Evolutionary conservation across 2,113 vertebrate species (phyloP).

Genomic region (Scomber japonicus): DNA sequence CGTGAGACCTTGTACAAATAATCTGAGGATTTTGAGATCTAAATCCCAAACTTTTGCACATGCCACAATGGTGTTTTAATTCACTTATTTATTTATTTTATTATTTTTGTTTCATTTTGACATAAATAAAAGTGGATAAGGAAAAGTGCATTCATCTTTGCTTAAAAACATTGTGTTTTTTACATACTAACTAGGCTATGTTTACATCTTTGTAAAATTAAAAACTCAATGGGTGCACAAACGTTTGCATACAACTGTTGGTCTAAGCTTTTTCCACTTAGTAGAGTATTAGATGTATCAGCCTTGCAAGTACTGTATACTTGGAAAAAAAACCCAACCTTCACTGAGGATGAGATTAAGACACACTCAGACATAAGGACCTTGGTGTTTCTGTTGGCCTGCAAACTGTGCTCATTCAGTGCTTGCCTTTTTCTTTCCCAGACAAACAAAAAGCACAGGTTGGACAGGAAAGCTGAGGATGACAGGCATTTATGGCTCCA

Average conservation of each 20-base stretch:
- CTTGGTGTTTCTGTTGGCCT: conserved; percentile 8
- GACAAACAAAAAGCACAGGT: conserved; percentile 53
- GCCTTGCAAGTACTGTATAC: neutral
- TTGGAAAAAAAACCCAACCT: conserved; percentile 9
- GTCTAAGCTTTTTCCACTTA: conserved; percentile 1
- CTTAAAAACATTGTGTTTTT: no score
- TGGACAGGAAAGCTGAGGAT: conserved; percentile 56
- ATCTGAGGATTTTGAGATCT: no score
- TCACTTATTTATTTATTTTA: no score
- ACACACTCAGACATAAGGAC: neutral
- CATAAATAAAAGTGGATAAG: no score
- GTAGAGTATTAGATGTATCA: neutral
- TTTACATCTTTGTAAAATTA: no score
- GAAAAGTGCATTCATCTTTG: no score
- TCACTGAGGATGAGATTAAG: neutral
- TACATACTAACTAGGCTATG: no score
- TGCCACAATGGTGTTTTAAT: no score
- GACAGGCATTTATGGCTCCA: conserved; percentile 71
- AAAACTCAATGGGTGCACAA: no score
- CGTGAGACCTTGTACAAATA: no score
- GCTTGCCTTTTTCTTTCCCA: conserved; percentile 25
- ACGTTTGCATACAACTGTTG: neutral
- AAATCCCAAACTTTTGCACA: no score
- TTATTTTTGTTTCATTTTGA: no score
- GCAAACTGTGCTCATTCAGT: conserved; percentile 12